Percentiles rank a stretch among this genome's conserved stretches.
Conservation (phyloP, 2,113 vertebrate species). For the Muscicapa adusta region DNA sequence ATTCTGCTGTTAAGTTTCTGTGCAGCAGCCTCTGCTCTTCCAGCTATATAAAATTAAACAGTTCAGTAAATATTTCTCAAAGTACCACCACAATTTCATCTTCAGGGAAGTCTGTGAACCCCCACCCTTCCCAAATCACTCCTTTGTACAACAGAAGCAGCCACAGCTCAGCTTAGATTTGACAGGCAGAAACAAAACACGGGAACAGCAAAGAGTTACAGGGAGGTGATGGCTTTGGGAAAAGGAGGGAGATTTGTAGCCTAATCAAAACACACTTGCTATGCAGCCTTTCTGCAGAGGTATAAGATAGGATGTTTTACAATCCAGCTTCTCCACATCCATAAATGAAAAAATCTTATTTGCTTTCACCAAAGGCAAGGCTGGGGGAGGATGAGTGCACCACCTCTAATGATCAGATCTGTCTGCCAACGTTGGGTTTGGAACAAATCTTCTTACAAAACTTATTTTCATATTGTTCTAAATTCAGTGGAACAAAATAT, state of each 20-base stretch:
- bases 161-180: neutral
- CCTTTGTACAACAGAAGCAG: conserved; percentile 6
- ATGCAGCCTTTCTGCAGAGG: neutral
- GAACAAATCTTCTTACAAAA: conserved; percentile 11
- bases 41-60: neutral
- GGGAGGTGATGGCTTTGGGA: neutral
- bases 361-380: neutral
- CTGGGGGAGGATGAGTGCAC: neutral
- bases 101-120: neutral
- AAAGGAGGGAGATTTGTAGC: neutral
- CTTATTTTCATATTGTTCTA: neutral
- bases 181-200: neutral
- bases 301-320: neutral
- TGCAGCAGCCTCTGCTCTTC: neutral
- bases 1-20: neutral
- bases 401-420: neutral
- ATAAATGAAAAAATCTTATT: neutral
- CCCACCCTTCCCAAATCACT: neutral
- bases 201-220: neutral
- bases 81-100: neutral
- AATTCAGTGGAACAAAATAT: conserved; percentile 1
- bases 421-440: neutral
- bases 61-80: neutral
- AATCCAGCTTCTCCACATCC: neutral
- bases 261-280: neutral